phyloP scores from a whole-genome alignment of 2,113 vertebrate species.

The Abramis brama region DNA sequence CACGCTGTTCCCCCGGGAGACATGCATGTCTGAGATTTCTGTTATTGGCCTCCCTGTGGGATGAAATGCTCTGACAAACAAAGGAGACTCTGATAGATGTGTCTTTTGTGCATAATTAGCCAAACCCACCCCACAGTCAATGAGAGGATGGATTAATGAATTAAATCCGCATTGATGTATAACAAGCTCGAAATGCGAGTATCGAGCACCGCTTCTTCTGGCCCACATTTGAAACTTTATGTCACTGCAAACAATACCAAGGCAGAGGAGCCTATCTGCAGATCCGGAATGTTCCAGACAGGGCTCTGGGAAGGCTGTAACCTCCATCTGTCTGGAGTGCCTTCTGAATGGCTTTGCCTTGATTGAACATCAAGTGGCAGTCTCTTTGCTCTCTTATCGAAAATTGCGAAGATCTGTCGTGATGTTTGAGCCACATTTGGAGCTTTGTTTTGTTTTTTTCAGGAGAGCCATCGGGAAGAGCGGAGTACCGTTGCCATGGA shows the following conservation, averaged over 20 bases:
- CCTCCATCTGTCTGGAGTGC: constrained; percentile 28
- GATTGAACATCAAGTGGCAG: constrained; percentile 43
- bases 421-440: constrained; percentile 42
- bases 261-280: background rate
- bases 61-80: constrained; percentile 64
- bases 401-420: constrained; percentile 39
- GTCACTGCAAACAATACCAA: background rate
- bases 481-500: constrained; percentile 75
- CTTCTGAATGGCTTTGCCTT: constrained; percentile 37
- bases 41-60: constrained; percentile 62
- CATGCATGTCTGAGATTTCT: constrained; percentile 57
- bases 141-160: constrained; percentile 65
- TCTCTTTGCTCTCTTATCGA: constrained; percentile 41
- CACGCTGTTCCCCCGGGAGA: constrained; percentile 32
- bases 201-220: constrained; percentile 38
- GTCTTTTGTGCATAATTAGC: constrained; percentile 70
- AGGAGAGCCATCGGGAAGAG: constrained; percentile 57
- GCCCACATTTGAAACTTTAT: constrained; percentile 28
- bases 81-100: constrained; percentile 68
- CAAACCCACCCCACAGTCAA: constrained; percentile 69
- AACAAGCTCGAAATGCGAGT: constrained; percentile 57
- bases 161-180: constrained; percentile 67
- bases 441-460: background rate
- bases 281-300: constrained; percentile 31
- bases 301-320: constrained; percentile 30